Conservation (phyloP, 2,888 invertebrate genomes). For the Aethes cnicana region DNA sequence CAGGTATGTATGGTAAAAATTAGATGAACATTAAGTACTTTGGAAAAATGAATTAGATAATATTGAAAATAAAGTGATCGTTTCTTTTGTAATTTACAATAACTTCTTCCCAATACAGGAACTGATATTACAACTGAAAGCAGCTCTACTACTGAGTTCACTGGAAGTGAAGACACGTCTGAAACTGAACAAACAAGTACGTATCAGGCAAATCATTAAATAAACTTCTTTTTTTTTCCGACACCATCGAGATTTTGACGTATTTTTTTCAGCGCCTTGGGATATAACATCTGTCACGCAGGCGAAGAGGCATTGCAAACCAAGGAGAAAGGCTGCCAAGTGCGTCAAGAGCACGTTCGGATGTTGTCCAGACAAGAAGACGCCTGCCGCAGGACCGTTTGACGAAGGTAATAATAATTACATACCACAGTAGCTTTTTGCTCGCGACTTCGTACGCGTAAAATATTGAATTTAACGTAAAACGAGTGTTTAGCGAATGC, state of each 20-base stretch:
- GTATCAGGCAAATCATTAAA: slow-evolving; percentile 3
- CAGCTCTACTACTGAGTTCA: slow-evolving; percentile 37
- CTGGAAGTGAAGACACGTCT: slow-evolving; percentile 34
- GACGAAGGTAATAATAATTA: slow-evolving; percentile 82
- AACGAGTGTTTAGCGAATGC: no score
- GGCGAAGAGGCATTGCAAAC: slow-evolving; percentile 82
- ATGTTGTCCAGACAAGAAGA: slow-evolving; percentile 92
- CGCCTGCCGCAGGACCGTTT: slow-evolving; percentile 90
- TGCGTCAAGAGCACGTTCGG: slow-evolving; percentile 88
- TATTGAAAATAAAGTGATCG: no score
- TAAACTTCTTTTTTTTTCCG: not conserved
- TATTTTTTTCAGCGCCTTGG: slow-evolving; percentile 67
- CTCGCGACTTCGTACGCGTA: no score
- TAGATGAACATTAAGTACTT: no score
- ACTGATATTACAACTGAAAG: slow-evolving; percentile 32
- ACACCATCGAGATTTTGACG: no score
- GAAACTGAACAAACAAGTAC: slow-evolving; percentile 36
- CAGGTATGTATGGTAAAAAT: no score
- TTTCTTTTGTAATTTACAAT: not conserved
- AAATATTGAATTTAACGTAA: no score
- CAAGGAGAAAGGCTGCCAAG: slow-evolving; percentile 71
- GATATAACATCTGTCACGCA: slow-evolving; percentile 77
- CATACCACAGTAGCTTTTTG: not conserved
- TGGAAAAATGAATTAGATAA: no score
- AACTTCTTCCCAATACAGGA: slow-evolving; percentile 9